Percentiles rank a stretch among this genome's conserved stretches.
phyloP scores from a whole-genome alignment of 2,113 vertebrate species.

The Pristiophorus japonicus region DNA sequence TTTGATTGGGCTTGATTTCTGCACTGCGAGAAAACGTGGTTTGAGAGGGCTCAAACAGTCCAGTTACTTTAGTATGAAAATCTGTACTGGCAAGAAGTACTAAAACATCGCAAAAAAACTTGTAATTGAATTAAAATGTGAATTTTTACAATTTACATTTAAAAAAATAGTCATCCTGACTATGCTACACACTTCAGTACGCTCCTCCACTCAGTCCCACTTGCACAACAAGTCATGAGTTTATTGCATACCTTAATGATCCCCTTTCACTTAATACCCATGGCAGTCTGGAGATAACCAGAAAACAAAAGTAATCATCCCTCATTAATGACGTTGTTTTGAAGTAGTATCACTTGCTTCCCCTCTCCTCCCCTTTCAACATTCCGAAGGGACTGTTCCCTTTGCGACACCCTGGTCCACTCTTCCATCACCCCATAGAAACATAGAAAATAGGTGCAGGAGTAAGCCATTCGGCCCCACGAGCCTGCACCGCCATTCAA shows the following conservation, averaged over 20 bases:
- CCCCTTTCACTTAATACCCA: background rate
- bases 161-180: background rate
- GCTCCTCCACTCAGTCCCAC: background rate
- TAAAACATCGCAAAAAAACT: background rate
- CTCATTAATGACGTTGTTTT: no score
- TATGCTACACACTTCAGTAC: background rate
- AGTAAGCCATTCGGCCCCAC: no score
- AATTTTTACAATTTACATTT: background rate
- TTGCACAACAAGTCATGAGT: background rate
- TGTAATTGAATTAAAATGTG: background rate
- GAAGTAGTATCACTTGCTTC: no score
- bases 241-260: background rate
- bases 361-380: no score
- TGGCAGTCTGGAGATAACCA: background rate
- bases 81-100: background rate
- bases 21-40: background rate
- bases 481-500: no score
- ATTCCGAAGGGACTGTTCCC: no score
- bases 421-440: no score
- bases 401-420: no score
- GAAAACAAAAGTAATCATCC: background rate
- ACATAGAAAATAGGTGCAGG: no score
- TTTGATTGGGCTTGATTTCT: background rate
- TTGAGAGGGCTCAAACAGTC: background rate
- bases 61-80: background rate